Percentiles rank a stretch among this genome's conserved stretches.
phyloP scores from a whole-genome alignment of 2,797 vertebrate genomes.

The Phylloscopus collybita region DNA sequence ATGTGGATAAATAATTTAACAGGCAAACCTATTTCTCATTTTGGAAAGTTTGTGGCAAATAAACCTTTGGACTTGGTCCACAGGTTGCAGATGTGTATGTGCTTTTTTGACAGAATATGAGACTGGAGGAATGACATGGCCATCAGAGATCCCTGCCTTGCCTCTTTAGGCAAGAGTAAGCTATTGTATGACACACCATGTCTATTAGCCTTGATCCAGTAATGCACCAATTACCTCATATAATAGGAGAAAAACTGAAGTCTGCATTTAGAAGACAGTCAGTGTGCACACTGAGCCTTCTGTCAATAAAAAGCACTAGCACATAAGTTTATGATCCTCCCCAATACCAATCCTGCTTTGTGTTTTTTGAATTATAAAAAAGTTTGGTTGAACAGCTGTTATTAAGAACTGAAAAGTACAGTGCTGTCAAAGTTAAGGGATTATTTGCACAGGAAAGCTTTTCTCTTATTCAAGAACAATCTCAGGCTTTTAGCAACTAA shows the following conservation, averaged over 20 bases:
- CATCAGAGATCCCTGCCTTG: not conserved
- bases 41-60: not conserved
- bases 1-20: not conserved
- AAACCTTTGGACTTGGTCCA: not conserved
- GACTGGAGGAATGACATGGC: not conserved
- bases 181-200: not conserved
- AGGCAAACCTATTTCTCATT: not conserved
- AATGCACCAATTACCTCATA: not conserved
- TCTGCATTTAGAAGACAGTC: not conserved
- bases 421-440: not conserved
- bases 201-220: not conserved
- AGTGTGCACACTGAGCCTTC: not conserved
- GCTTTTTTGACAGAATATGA: not conserved
- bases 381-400: not conserved
- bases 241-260: not conserved
- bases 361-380: not conserved
- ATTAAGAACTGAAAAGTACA: not conserved
- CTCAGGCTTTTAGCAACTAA: not conserved
- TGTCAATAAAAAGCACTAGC: not conserved
- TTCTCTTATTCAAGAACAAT: not conserved
- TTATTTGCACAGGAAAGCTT: not conserved
- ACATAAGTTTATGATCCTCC: not conserved
- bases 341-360: not conserved
- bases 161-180: not conserved
- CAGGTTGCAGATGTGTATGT: not conserved